phyloP scores from a whole-genome alignment of 2,888 invertebrate genomes.

The Cetonia aurata region DNA sequence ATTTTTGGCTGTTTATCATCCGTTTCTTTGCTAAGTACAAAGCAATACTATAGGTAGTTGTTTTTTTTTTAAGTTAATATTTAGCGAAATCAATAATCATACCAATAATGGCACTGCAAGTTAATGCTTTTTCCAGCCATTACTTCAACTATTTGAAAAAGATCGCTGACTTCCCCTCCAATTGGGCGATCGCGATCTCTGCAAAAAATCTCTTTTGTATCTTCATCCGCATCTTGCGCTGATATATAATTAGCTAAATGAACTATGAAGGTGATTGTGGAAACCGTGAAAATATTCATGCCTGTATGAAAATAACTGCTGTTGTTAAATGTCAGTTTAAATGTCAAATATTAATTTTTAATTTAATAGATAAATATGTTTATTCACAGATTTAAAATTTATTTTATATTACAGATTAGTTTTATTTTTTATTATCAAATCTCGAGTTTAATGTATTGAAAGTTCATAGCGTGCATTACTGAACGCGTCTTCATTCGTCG shows the following conservation, averaged over 20 bases:
- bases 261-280: not conserved
- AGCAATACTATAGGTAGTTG: slow-evolving; percentile 35
- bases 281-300: slow-evolving; percentile 19
- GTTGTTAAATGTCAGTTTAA: slow-evolving; percentile 13
- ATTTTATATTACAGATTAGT: no score
- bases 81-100: slow-evolving; percentile 47
- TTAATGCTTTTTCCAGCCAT: slow-evolving; percentile 63
- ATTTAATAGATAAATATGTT: no score
- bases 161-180: slow-evolving; percentile 65
- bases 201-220: slow-evolving; percentile 62
- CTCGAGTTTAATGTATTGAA: no score
- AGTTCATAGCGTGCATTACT: no score
- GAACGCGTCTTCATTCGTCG: no score
- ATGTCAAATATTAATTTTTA: no score
- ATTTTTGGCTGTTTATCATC: slow-evolving; percentile 66
- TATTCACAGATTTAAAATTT: no score
- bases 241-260: not conserved
- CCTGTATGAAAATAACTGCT: not conserved
- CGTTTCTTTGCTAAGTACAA: slow-evolving; percentile 61
- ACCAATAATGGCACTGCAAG: slow-evolving; percentile 70
- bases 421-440: no score
- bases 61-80: slow-evolving; percentile 1
- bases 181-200: slow-evolving; percentile 66
- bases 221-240: slow-evolving; percentile 42
- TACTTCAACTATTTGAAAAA: slow-evolving; percentile 67